Evolutionary conservation across 2,888 invertebrate genomes (phyloP), one percentile per base, ranked within the genome.

Genomic region (Romanomermis culicivorax): DNA sequence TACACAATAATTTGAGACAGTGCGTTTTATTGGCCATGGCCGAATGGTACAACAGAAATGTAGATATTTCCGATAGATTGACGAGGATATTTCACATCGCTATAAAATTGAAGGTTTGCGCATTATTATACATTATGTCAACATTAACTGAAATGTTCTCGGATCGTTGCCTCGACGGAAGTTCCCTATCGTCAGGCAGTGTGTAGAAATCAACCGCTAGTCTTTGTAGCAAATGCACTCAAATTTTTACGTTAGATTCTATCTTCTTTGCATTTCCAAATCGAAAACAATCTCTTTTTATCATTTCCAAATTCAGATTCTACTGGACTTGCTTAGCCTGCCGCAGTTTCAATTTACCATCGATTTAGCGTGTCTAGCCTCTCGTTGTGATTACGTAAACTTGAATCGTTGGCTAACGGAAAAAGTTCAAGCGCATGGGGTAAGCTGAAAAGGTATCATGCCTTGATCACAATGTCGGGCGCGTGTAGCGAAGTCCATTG

Each of bases 331-430:
- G 54, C 74, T 97, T 48, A 91, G 89, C 70, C 83, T 84, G 0
- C 83, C 85, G 61, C 84, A 85, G 0, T 85, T 86, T 69, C 79
- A 83, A 24, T 97, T 99, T 71, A 85, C 91, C 43, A 91, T 99
- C 61, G 97, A 97, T 71, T 74, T 97, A 63, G 95, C 97, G 0
- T 97, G 95, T 69, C 74, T 99, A 58, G 97, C 97, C 0, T 93
- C 95, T 0, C 76, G 95, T 53, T 77, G 95, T 56, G 97, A 95
- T 70, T 97, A 93, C 70, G 76, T 97, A 14, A 97, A 97, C 68
- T 74, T 97, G 24, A 97, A 99, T 70, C 97, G 97, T 70, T 99
- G 97, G 95, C 74, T 97, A 14, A 81, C 85, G 1, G 97, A 99
- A 69, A 95, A 97, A 74, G 85, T 95, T 58, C 76, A 84, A 59